Evolutionary conservation across 2,113 vertebrate species (phyloP).

Genomic region (Columba janthina): DNA sequence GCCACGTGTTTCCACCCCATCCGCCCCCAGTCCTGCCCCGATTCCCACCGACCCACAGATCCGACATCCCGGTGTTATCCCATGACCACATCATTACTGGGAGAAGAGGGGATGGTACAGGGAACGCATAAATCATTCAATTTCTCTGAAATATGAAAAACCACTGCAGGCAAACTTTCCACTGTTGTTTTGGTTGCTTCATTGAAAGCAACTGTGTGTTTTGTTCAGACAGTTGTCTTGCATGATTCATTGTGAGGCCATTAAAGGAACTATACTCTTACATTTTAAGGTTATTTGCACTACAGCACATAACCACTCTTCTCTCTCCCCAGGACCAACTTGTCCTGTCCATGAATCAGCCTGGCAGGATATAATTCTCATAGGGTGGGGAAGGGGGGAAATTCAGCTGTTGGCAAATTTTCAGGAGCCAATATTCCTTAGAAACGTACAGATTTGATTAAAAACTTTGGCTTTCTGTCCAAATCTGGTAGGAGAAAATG

Average conservation of each 20-base stretch:
- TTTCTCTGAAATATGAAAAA: slow-evolving; percentile 5
- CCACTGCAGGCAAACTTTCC: slow-evolving; percentile 37
- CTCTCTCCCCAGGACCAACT: not conserved
- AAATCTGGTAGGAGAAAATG: slow-evolving; percentile 54
- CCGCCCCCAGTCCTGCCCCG: not conserved
- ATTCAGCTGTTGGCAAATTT: slow-evolving; percentile 34
- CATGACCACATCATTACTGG: not conserved
- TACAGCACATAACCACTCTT: not conserved
- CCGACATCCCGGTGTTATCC: not conserved
- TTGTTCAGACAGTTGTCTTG: slow-evolving; percentile 17
- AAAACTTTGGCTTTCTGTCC: slow-evolving; percentile 66
- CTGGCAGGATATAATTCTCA: slow-evolving; percentile 4
- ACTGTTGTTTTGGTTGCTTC: slow-evolving; percentile 17
- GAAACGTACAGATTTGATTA: slow-evolving; percentile 72
- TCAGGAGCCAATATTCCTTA: slow-evolving; percentile 50
- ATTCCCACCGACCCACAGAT: not conserved
- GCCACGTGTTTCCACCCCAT: not conserved
- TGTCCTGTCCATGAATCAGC: not conserved
- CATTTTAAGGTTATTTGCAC: not conserved
- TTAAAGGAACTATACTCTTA: not conserved
- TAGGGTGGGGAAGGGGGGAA: not conserved
- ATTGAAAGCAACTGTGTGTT: slow-evolving; percentile 31
- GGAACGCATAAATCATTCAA: not conserved
- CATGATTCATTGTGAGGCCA: slow-evolving; percentile 27
- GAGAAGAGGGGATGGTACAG: not conserved